phyloP scores from a whole-genome alignment of 2,888 invertebrate genomes.

The Venusia cambrica region DNA sequence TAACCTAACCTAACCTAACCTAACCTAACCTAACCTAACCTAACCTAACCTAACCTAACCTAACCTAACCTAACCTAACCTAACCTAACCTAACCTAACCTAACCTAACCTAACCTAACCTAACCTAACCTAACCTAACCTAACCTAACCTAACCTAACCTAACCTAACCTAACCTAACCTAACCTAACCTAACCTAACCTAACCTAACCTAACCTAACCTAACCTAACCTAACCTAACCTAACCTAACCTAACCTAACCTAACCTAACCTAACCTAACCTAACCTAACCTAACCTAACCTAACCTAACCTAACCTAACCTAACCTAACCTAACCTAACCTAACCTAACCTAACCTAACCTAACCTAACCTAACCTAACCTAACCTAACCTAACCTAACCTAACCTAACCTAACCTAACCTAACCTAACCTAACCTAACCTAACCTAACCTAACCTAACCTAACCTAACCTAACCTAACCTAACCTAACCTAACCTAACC shows the following conservation, averaged over 20 bases:
- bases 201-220: neutral
- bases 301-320: constrained; percentile 19
- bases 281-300: constrained; percentile 18
- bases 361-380: constrained; percentile 2
- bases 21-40: constrained; percentile 8
- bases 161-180: constrained; percentile 7
- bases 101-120: constrained; percentile 8
- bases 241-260: constrained; percentile 7
- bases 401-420: constrained; percentile 5
- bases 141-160: constrained; percentile 8
- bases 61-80: constrained; percentile 9
- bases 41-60: constrained; percentile 8
- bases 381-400: constrained; percentile 1
- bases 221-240: constrained; percentile 9
- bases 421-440: constrained; percentile 13
- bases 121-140: constrained; percentile 9
- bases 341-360: constrained; percentile 2
- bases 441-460: constrained; percentile 13
- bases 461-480: constrained; percentile 13
- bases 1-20: constrained; percentile 10
- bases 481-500: constrained; percentile 13
- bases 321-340: constrained; percentile 7
- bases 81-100: constrained; percentile 9
- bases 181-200: constrained; percentile 3
- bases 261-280: constrained; percentile 18